Evolutionary conservation across 2,888 invertebrate species (phyloP), one percentile per base, ranked within the genome.

Genomic region (Hemithea aestivaria): DNA sequence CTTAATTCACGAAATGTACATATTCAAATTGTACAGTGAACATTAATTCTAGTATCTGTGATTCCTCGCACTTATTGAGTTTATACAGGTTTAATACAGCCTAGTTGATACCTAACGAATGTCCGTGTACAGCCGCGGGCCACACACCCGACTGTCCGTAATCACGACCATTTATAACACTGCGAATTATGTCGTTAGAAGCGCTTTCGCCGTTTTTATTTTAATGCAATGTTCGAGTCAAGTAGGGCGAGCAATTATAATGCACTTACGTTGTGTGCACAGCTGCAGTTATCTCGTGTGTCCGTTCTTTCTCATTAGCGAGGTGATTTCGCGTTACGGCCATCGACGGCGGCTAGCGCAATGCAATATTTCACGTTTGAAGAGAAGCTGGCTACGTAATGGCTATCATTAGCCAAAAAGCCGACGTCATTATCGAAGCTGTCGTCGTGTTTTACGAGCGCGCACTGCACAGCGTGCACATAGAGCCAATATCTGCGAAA

Each of bases 131-230:
- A 30, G 51, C 52, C 51, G 23, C 40, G 41, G 53, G 62, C 52
- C 56, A 56, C 58, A 56, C 54, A 46, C 26, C 25, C 44, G 27
- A 30, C 41, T 30, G 24, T 51, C 48, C 45, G 46, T 71, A 68
- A 73, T 68, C 68, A 59, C 63, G 48, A 45, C 53, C 62, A 73
- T 71, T 67, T 69, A 66, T 67, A 59, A 61, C 58, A 48, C 52
- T 44, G 50, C 57, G 52, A 68, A 73, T 74, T 68, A 71, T 66
- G 61, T 72, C 68, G 72, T 75, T 71, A 74, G 51, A 62, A 53
- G 45, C 49, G 49, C 58, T 62, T 55, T 63, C 51, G 53, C 41
- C 35, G 48, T 69, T 66, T 73, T 74, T 73, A 69, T 68, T 72
- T 67, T 64, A 62, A 67, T 2, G 61, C 64, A 62, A 66, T 51